Percentiles rank a stretch among this genome's conserved stretches.
Evolutionary conservation across 2,888 invertebrate species (phyloP).

Genomic region (Tenthredo livida): DNA sequence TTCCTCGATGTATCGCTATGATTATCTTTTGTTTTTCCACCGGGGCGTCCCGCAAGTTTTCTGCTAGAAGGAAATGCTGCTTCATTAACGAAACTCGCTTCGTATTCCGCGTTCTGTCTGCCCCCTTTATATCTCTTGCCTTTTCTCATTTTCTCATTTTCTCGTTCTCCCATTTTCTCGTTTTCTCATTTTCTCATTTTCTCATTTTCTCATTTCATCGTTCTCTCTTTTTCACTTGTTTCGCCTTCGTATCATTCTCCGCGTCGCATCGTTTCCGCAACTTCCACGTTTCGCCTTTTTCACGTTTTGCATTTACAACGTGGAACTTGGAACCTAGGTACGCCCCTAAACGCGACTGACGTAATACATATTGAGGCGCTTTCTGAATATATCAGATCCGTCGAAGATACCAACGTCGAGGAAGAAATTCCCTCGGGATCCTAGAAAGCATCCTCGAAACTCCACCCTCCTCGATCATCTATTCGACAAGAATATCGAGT

Average conservation of each 20-base stretch:
- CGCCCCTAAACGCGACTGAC: constrained; percentile 42
- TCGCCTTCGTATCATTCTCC: background rate
- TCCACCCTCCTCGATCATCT: constrained; percentile 16
- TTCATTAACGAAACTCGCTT: constrained; percentile 44
- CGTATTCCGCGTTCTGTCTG: constrained; percentile 38
- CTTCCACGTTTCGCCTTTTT: constrained; percentile 13
- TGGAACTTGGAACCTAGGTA: constrained; percentile 13
- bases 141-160: constrained; percentile 2
- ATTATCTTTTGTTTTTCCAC: constrained; percentile 53
- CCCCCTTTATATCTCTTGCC: constrained; percentile 18
- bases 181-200: constrained; percentile 18
- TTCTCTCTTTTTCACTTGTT: background rate
- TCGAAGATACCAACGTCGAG: constrained; percentile 31
- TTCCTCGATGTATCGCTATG: constrained; percentile 44
- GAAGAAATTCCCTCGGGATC: constrained; percentile 23
- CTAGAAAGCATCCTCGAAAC: constrained; percentile 32
- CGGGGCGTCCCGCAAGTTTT: constrained; percentile 33
- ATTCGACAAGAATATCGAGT: constrained; percentile 26
- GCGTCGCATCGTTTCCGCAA: background rate
- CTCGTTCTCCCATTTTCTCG: background rate
- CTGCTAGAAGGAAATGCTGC: constrained; percentile 37
- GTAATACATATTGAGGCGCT: constrained; percentile 41
- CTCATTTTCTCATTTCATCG: constrained; percentile 11
- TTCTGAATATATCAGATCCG: constrained; percentile 45
- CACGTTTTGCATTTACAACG: constrained; percentile 40